Evolutionary conservation across 1,140 invertebrate species (phyloP).

Genomic region (Laodelphax striatellus): DNA sequence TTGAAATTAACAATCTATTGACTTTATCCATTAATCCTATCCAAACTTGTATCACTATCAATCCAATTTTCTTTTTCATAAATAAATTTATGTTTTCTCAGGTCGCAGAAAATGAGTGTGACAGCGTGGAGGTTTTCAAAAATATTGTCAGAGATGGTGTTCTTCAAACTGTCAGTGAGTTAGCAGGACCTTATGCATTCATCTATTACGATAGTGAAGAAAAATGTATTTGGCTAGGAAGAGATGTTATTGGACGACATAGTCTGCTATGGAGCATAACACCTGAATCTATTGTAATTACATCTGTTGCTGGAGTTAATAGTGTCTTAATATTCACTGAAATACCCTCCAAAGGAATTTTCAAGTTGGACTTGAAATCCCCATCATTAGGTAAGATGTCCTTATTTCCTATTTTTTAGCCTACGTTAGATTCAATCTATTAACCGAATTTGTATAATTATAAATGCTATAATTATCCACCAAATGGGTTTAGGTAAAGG

Average conservation of each 20-base stretch:
- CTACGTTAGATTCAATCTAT: too few relatives aligned
- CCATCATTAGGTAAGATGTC: slow-evolving; percentile 20
- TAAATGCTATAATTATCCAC: too few relatives aligned
- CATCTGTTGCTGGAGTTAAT: slow-evolving; percentile 40
- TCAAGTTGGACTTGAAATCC: slow-evolving; percentile 40
- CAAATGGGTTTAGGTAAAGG: too few relatives aligned
- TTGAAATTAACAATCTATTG: background rate
- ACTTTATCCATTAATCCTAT: too few relatives aligned
- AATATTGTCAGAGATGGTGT: slow-evolving; percentile 23
- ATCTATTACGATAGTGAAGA: slow-evolving; percentile 57
- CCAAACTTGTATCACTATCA: too few relatives aligned
- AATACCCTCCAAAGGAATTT: slow-evolving; percentile 61
- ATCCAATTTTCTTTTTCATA: too few relatives aligned
- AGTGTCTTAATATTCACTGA: slow-evolving; percentile 46
- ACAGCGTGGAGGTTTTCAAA: slow-evolving; percentile 28
- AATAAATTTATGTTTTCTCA: slow-evolving; percentile 20
- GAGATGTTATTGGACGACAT: slow-evolving; percentile 75
- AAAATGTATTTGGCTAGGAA: slow-evolving; percentile 58
- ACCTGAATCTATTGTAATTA: slow-evolving; percentile 35
- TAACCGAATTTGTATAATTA: too few relatives aligned
- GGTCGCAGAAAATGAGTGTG: slow-evolving; percentile 27
- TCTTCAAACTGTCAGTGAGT: slow-evolving; percentile 32
- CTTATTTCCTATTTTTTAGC: background rate
- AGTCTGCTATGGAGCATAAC: slow-evolving; percentile 55
- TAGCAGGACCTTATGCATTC: slow-evolving; percentile 76